Conservation (phyloP, 2,113 vertebrate genomes). For the Danionella cerebrum region DNA sequence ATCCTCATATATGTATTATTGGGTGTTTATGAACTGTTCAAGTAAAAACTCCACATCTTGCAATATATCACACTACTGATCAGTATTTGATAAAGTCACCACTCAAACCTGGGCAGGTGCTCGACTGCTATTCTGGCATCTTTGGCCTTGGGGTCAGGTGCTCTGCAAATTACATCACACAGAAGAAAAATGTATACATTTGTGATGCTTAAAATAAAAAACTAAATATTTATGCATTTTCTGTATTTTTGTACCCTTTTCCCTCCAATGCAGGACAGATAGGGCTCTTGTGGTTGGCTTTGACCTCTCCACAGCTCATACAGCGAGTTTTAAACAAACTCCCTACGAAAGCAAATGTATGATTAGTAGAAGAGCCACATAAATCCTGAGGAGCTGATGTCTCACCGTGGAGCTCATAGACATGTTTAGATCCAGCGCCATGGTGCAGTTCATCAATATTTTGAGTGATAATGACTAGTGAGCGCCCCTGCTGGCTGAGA, state of each 20-base stretch:
- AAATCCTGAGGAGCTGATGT: background rate
- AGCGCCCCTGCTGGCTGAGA: constrained; percentile 75
- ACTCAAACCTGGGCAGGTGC: constrained; percentile 78
- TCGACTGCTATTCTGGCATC: constrained; percentile 78
- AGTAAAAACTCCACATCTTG: too few relatives aligned
- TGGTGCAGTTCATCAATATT: constrained; percentile 93
- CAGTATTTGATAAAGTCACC: background rate
- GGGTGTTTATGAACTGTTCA: too few relatives aligned
- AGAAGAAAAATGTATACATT: background rate
- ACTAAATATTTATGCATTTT: background rate
- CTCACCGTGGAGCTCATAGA: constrained; percentile 88
- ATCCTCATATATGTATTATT: too few relatives aligned
- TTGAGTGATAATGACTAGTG: constrained; percentile 82
- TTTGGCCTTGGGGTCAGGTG: constrained; percentile 71
- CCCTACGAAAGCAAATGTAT: constrained; percentile 54
- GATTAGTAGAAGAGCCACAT: too few relatives aligned
- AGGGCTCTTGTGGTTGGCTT: constrained; percentile 80
- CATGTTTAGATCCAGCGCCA: constrained; percentile 80
- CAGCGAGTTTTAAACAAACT: constrained; percentile 93
- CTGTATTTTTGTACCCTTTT: constrained; percentile 89
- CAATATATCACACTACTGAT: too few relatives aligned
- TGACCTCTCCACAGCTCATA: constrained; percentile 76
- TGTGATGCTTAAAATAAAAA: background rate
- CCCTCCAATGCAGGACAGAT: constrained; percentile 81
- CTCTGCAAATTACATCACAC: constrained; percentile 57